phyloP scores from a whole-genome alignment of 2,113 vertebrate species.

The Elephas maximus region DNA sequence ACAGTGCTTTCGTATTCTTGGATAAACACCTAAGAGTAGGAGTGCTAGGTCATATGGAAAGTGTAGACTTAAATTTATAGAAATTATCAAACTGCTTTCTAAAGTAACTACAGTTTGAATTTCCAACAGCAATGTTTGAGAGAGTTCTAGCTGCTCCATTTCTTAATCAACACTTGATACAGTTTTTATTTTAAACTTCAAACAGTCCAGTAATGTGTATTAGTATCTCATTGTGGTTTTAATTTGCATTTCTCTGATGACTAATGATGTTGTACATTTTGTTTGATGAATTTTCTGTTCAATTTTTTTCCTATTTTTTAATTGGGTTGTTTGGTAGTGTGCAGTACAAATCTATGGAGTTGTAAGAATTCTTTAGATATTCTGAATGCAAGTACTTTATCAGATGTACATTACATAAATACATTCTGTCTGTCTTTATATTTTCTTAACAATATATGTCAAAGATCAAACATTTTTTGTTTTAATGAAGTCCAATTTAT shows the following conservation, averaged over 20 bases:
- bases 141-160: not conserved
- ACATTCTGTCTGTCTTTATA: too few relatives aligned
- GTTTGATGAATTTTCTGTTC: not conserved
- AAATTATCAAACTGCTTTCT: too few relatives aligned
- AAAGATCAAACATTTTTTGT: too few relatives aligned
- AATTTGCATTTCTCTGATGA: too few relatives aligned
- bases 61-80: too few relatives aligned
- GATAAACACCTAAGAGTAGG: not conserved
- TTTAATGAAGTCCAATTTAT: too few relatives aligned
- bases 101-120: too few relatives aligned
- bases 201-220: not conserved
- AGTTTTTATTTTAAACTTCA: not conserved
- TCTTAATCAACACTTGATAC: not conserved
- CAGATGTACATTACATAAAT: too few relatives aligned
- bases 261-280: not conserved
- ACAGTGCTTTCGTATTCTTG: not conserved
- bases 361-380: conserved; percentile 1
- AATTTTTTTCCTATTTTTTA: not conserved
- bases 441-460: too few relatives aligned
- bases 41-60: too few relatives aligned
- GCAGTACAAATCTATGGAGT: not conserved
- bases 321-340: not conserved
- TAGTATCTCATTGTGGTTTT: not conserved
- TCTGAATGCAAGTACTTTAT: conserved; percentile 1
- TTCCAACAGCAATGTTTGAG: not conserved